These are phyloP conservation scores for Tenthredo mesomela DNA, from an alignment of 2,888 invertebrate genomes.

Conservation along the genomic window DNA sequence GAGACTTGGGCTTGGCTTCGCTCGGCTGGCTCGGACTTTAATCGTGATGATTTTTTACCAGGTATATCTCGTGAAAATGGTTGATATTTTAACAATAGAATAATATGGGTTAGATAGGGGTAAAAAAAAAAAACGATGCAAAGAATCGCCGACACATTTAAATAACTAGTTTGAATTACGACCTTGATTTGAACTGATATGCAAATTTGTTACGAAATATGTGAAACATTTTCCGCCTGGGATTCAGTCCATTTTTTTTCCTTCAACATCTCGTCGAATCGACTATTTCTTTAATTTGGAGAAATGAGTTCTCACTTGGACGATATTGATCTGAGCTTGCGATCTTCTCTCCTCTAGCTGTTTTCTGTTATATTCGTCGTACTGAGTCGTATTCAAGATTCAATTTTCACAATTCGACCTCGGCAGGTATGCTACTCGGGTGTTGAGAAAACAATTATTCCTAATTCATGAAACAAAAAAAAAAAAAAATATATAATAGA, in stretches of 20 bases:
- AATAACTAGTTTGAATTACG: conserved; percentile 1
- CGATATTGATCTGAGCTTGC: neutral
- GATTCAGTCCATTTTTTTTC: neutral
- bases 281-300: neutral
- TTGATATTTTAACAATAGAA: neutral
- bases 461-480: conserved; percentile 10
- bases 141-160: neutral
- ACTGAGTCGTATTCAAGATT: neutral
- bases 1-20: neutral
- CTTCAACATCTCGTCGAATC: neutral
- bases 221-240: neutral
- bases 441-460: neutral
- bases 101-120: neutral
- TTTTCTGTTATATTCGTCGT: neutral
- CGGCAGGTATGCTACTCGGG: neutral
- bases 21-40: neutral
- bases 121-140: neutral
- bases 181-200: neutral
- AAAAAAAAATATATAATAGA: conserved; percentile 7
- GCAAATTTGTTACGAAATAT: neutral
- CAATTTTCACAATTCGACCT: conserved; percentile 3
- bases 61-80: neutral
- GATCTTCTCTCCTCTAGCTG: neutral
- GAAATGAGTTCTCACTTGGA: neutral
- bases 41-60: conserved; percentile 7